phyloP scores from a whole-genome alignment of 2,113 vertebrate genomes.

The Odocoileus virginianus region DNA sequence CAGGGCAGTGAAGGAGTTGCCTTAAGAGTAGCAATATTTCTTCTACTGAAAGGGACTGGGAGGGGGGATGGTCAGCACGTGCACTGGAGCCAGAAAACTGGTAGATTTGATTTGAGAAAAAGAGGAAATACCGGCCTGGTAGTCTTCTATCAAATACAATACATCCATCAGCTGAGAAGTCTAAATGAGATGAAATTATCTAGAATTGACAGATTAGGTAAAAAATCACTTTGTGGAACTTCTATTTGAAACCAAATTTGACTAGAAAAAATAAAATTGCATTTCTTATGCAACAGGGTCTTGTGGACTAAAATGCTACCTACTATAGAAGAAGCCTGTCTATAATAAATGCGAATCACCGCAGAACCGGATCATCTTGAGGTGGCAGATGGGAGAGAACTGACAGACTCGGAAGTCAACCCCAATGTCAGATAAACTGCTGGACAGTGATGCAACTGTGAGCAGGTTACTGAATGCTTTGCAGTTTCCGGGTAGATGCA shows the following conservation, averaged over 20 bases:
- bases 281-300: neutral
- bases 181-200: neutral
- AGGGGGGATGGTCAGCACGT: neutral
- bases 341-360: neutral
- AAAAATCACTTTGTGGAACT: neutral
- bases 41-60: neutral
- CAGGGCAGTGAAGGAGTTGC: neutral
- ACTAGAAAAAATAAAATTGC: neutral
- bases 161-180: neutral
- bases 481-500: neutral
- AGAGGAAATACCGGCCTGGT: neutral
- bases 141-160: neutral
- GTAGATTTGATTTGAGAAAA: neutral
- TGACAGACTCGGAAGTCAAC: neutral
- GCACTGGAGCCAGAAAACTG: neutral
- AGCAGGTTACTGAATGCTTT: neutral
- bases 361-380: neutral
- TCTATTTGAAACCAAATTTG: neutral
- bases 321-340: neutral
- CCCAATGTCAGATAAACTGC: neutral
- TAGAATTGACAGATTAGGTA: neutral
- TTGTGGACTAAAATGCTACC: neutral
- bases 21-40: neutral
- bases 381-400: neutral
- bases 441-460: neutral